Evolutionary conservation across 2,797 vertebrate species (phyloP).

Genomic region (Tangara arthus): DNA sequence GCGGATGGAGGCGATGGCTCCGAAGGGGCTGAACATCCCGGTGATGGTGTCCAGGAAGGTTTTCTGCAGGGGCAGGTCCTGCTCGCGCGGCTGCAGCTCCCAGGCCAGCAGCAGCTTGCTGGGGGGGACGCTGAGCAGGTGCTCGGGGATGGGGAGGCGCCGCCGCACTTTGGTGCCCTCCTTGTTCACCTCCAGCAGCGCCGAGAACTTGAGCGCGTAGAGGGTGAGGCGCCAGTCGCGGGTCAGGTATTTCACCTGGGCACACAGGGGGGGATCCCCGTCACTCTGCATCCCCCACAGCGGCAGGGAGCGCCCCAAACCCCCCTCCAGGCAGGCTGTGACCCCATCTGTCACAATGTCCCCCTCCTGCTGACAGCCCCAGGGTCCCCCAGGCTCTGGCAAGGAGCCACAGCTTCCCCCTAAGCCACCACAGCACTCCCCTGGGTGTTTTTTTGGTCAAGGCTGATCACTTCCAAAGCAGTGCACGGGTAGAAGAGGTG

Average conservation of each 20-base stretch:
- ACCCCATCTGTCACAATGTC: not conserved
- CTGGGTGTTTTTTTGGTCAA: not conserved
- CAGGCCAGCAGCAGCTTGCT: conserved; percentile 80
- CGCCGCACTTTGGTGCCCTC: conserved; percentile 82
- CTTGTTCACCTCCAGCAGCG: conserved; percentile 79
- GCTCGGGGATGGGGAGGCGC: conserved; percentile 69
- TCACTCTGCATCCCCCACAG: no score
- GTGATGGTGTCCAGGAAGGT: conserved; percentile 71
- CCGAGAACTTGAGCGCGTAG: conserved; percentile 73
- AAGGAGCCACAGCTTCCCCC: no score
- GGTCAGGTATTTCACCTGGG: conserved; percentile 80
- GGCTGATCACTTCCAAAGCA: not conserved
- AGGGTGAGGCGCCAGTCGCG: conserved; percentile 79
- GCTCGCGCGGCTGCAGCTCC: conserved; percentile 63
- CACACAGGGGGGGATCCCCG: not conserved
- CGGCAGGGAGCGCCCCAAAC: not conserved
- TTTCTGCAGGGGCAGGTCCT: not conserved
- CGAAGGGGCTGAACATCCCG: conserved; percentile 68
- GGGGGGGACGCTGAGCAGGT: conserved; percentile 77
- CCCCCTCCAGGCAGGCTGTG: accelerated
- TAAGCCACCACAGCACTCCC: no score
- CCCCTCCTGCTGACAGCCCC: no score
- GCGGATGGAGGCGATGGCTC: conserved; percentile 72
- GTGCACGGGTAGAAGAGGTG: accelerated
- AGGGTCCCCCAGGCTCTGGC: no score